These are phyloP conservation scores for Urocyon cinereoargenteus DNA, from an alignment of 2,797 vertebrate species.

Conservation along the genomic window DNA sequence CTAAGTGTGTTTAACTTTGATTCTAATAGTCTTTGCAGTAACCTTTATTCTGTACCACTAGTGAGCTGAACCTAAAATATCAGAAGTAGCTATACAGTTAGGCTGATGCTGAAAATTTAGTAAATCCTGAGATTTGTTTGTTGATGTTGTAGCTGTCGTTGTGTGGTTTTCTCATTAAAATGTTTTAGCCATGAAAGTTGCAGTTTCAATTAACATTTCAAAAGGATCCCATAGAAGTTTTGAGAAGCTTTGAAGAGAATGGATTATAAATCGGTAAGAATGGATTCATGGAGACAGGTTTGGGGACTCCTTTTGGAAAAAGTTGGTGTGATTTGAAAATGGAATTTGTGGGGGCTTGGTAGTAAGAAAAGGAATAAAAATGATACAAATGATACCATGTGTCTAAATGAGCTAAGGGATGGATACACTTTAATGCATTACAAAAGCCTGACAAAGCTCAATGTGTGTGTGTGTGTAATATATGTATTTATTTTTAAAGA, in stretches of 20 bases:
- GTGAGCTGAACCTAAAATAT: background rate
- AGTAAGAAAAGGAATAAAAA: background rate
- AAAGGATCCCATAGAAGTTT: background rate
- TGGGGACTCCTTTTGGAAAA: background rate
- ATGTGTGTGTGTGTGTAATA: background rate
- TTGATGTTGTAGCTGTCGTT: background rate
- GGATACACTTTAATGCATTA: background rate
- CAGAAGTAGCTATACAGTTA: background rate
- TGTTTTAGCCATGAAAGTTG: background rate
- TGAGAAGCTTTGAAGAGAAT: background rate
- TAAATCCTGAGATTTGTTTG: background rate
- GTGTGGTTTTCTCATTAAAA: background rate
- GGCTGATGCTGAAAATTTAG: background rate
- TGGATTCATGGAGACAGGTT: background rate
- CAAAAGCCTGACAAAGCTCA: background rate
- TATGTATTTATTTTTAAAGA: background rate
- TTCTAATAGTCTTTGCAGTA: background rate
- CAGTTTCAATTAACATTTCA: conserved; percentile 2
- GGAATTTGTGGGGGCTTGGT: background rate
- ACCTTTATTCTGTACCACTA: background rate
- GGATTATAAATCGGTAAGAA: background rate
- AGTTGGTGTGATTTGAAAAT: background rate
- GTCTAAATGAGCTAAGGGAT: background rate
- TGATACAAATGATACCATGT: background rate
- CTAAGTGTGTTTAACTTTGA: background rate